phyloP scores from a whole-genome alignment of 1,140 invertebrate species.

The Neotoxoptera formosana region DNA sequence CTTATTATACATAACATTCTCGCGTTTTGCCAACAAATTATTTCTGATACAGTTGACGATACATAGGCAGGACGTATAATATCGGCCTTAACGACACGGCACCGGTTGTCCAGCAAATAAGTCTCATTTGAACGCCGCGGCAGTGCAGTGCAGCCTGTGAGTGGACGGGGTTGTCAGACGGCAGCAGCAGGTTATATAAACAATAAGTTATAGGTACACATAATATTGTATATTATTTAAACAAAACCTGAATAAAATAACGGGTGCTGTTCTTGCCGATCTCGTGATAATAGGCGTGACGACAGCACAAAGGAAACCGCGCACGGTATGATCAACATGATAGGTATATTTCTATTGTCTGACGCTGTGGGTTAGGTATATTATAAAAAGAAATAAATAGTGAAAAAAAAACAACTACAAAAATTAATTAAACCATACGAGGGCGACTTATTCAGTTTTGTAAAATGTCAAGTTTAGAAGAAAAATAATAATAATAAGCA shows the following conservation, averaged over 20 bases:
- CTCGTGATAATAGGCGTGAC: not conserved
- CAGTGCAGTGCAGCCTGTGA: not conserved
- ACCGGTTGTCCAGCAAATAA: not conserved
- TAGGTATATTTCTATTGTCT: conserved; percentile 12
- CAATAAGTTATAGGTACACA: conserved; percentile 10
- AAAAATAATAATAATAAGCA: not conserved
- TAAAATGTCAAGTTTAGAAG: not conserved
- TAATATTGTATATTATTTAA: conserved; percentile 14
- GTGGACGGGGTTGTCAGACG: not conserved
- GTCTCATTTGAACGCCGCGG: not conserved
- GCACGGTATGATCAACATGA: not conserved
- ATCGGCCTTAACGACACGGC: not conserved
- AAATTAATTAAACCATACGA: not conserved
- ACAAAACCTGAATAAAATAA: conserved; percentile 8
- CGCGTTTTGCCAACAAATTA: not conserved
- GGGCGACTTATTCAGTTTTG: not conserved
- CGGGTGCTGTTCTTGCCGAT: conserved; percentile 1
- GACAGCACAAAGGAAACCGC: conserved; percentile 11
- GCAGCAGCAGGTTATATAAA: not conserved
- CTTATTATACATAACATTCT: not conserved
- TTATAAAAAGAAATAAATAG: not conserved
- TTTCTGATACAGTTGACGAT: not conserved
- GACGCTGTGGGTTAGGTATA: not conserved
- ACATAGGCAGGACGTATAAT: not conserved
- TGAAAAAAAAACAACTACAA: not conserved